Evolutionary conservation across 2,797 vertebrate genomes (phyloP).

Genomic region (Malacoctenus gilli): DNA sequence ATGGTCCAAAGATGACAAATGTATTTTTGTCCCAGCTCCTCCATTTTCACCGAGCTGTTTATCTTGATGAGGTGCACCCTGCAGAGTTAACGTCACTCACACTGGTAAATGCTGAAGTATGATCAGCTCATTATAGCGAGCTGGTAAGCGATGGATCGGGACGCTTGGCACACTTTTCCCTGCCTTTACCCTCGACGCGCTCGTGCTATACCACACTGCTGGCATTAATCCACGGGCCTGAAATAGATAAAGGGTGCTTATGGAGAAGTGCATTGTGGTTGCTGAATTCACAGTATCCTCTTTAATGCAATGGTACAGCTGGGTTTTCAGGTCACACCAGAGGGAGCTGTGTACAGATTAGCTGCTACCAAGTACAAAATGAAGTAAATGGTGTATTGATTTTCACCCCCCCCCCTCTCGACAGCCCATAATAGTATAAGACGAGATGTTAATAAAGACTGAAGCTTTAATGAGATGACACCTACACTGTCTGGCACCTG

Average conservation of each 20-base stretch:
- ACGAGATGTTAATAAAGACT: conserved; percentile 67
- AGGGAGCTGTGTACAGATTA: conserved; percentile 44
- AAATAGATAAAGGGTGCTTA: conserved; percentile 36
- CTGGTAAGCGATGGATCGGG: conserved; percentile 21
- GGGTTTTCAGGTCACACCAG: conserved; percentile 50
- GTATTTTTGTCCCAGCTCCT: conserved; percentile 48
- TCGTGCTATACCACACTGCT: conserved; percentile 20
- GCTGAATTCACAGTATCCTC: conserved; percentile 29
- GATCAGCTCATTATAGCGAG: conserved; percentile 59
- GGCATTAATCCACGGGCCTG: conserved; percentile 16
- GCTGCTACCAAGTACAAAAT: conserved; percentile 54
- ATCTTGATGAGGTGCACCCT: conserved; percentile 52
- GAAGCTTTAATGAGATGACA: conserved; percentile 60
- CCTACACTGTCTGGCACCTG: conserved; percentile 35
- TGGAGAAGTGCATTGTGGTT: conserved; percentile 14
- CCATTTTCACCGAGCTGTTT: conserved; percentile 44
- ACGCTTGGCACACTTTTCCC: conserved; percentile 13
- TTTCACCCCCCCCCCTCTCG: conserved; percentile 34
- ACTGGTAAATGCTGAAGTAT: conserved; percentile 46
- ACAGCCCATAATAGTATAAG: conserved; percentile 41
- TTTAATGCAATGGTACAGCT: conserved; percentile 24
- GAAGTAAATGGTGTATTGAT: conserved; percentile 75
- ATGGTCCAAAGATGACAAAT: conserved; percentile 54
- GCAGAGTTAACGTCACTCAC: conserved; percentile 52
- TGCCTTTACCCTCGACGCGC: conserved; percentile 13